Evolutionary conservation across 2,797 vertebrate genomes (phyloP).

Genomic region (Brachyrhaphis roseni): DNA sequence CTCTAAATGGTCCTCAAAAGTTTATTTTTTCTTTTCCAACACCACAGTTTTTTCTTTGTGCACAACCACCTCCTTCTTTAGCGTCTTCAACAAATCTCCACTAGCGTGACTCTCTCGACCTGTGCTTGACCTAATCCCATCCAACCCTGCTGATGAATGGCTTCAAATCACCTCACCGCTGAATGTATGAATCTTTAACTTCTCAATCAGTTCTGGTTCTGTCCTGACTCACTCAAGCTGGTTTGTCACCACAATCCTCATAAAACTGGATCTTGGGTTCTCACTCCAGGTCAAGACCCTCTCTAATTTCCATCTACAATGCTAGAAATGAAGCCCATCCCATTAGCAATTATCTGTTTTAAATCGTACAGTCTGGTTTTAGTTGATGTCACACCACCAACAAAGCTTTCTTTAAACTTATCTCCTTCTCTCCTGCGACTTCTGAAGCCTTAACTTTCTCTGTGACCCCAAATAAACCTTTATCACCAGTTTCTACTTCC

Average conservation of each 20-base stretch:
- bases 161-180: not conserved
- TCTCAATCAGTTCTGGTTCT: not conserved
- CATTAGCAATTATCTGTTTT: not conserved
- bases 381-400: not conserved
- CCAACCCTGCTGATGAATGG: not conserved
- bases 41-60: not conserved
- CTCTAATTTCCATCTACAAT: not conserved
- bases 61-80: not conserved
- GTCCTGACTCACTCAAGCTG: not conserved
- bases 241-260: not conserved
- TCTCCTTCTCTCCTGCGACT: not conserved
- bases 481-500: not conserved
- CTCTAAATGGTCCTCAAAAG: not conserved
- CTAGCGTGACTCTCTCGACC: not conserved
- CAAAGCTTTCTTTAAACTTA: not conserved
- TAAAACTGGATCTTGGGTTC: not conserved
- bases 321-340: not conserved
- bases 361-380: not conserved
- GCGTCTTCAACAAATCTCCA: not conserved
- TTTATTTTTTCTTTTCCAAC: slow-evolving; percentile 3
- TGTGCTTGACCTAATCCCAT: not conserved
- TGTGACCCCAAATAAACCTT: not conserved
- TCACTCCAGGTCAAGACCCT: not conserved
- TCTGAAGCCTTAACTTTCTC: too few relatives aligned
- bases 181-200: not conserved